Base-by-base conservation (phyloP, 1,140 invertebrate species). In the Ephestia elutella region DNA sequence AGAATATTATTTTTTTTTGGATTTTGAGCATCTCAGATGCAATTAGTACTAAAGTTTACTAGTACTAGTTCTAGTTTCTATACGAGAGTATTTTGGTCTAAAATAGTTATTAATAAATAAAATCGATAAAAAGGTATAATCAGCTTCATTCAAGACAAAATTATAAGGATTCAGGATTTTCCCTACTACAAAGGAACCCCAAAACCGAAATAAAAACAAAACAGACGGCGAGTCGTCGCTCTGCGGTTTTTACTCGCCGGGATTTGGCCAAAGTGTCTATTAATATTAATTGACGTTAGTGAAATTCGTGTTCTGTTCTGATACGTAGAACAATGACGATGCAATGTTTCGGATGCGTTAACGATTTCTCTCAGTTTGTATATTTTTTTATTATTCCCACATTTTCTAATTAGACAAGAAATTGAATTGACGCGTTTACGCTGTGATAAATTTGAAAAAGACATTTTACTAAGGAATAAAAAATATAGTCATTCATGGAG, bases 261-360 rank as follows among this genome's bases (percentile, higher is more conserved):
- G 68, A 65, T 80, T 85, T 76, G 70, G 73, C 73, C 79, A 71
- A 76, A 77, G 77, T 82, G 80, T 87, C 82, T 87, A 87, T 87
- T 85, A 87, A 85, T 87, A 87, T 85, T 87, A 87, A 87, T 87
- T 85, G 83, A 78, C 76, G 75, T 82, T 82, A 65, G 78, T 77
- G 76, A 83, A 86, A 81, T 79, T 74, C n/a, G n/a, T 75, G 62
- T 67, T 25, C 2, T 7, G 62, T 68, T 75, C 70, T 70, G 73
- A 71, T 82, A 83, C 82, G 71, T 63, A 78, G 82, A 87, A 87
- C 80, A 83, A 82, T 87, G 82, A 87, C 83, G 68, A 54, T 75
- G 80, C 84, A 80, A 59, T 73, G 70, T 76, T 25, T 63, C 59
- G 54, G 54, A 60, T 58, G 65, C 60, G 63, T 51, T 10, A 9